Conservation (phyloP, 1,140 invertebrate genomes). For the Coelopa frigida region DNA sequence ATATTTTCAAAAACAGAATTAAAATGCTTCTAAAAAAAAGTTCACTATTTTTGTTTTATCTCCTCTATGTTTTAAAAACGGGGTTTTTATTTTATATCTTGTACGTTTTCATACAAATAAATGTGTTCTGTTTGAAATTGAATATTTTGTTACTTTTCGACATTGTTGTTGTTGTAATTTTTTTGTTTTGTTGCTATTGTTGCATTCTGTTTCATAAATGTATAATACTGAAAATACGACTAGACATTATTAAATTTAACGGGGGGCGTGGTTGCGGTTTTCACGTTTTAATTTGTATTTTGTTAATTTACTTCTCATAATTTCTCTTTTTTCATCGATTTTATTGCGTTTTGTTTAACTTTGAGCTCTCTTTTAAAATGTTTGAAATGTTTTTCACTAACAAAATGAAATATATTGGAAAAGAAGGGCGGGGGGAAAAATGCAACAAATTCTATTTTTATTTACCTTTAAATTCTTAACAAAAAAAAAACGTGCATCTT, state of each 20-base stretch:
- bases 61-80: slow-evolving; percentile 1
- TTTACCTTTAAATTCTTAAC: no score
- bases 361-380: slow-evolving; percentile 6
- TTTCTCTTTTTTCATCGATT: slow-evolving; percentile 7
- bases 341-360: slow-evolving; percentile 8
- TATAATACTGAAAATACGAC: slow-evolving; percentile 45
- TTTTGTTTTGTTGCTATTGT: slow-evolving; percentile 4
- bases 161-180: slow-evolving; percentile 5
- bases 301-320: slow-evolving; percentile 1
- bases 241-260: slow-evolving; percentile 39
- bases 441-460: no score
- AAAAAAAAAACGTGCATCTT: no score
- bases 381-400: slow-evolving; percentile 4
- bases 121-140: slow-evolving; percentile 1
- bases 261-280: no score
- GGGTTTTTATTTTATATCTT: slow-evolving; percentile 1
- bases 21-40: slow-evolving; percentile 5
- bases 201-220: slow-evolving; percentile 6
- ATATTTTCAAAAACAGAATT: slow-evolving; percentile 4
- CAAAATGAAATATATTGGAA: slow-evolving; percentile 4
- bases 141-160: slow-evolving; percentile 6
- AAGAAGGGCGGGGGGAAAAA: no score
- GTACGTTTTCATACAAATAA: background rate
- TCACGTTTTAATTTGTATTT: slow-evolving; percentile 1
- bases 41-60: slow-evolving; percentile 6